phyloP scores from a whole-genome alignment of 2,797 vertebrate species.

The Dromococcyx pavoninus region DNA sequence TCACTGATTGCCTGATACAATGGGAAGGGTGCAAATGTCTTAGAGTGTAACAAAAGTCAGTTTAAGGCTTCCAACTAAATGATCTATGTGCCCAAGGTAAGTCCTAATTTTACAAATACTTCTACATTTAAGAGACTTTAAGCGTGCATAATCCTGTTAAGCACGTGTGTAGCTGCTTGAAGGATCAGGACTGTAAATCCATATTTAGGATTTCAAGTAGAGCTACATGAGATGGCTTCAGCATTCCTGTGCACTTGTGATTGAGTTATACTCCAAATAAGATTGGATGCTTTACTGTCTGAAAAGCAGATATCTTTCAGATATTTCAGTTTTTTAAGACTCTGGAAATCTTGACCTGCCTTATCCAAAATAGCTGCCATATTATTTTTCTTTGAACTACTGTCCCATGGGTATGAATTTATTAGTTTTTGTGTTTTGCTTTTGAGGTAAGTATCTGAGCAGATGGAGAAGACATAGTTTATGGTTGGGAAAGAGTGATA shows the following conservation, averaged over 20 bases:
- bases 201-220: constrained; percentile 33
- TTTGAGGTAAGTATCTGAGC: background rate
- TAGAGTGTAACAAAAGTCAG: background rate
- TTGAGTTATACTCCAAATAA: background rate
- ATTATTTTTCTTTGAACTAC: background rate
- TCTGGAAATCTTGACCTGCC: background rate
- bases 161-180: constrained; percentile 2
- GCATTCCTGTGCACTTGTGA: background rate
- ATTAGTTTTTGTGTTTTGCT: background rate
- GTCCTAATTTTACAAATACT: constrained; percentile 27
- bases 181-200: constrained; percentile 48
- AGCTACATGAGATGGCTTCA: background rate
- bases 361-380: background rate
- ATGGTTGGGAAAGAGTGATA: background rate
- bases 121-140: constrained; percentile 16
- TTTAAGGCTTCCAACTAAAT: background rate
- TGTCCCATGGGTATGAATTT: background rate
- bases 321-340: background rate
- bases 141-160: constrained; percentile 15
- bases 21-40: background rate
- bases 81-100: background rate
- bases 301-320: background rate
- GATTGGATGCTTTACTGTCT: background rate
- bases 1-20: background rate
- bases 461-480: background rate